Evolutionary conservation across 2,797 vertebrate species (phyloP).

Genomic region (Lerista edwardsae): DNA sequence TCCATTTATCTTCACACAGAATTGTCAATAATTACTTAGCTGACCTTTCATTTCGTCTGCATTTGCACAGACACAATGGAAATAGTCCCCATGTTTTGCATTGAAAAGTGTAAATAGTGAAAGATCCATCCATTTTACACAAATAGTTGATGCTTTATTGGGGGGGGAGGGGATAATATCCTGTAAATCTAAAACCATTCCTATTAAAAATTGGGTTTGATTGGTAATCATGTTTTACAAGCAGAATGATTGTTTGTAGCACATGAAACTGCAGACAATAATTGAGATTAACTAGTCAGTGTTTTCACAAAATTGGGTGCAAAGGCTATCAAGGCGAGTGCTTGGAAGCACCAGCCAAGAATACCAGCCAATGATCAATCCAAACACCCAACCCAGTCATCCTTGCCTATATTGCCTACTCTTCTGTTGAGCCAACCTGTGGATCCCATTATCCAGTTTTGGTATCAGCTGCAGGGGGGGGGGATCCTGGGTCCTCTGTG

Average conservation of each 20-base stretch:
- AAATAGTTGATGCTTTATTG: constrained; percentile 25
- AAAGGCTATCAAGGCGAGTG: background rate
- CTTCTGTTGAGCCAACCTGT: too few relatives aligned
- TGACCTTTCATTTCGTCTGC: constrained; percentile 48
- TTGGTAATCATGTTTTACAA: background rate
- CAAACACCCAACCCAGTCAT: background rate
- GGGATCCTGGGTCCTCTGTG: too few relatives aligned
- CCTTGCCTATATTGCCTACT: background rate
- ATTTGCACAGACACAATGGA: constrained; percentile 45
- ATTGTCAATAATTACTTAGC: constrained; percentile 39
- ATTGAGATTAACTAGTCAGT: background rate
- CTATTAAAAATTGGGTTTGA: constrained; percentile 10
- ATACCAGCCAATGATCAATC: background rate
- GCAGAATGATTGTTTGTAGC: background rate
- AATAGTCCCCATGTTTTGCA: constrained; percentile 4
- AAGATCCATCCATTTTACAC: constrained; percentile 10
- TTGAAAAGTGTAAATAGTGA: constrained; percentile 39
- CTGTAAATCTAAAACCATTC: background rate
- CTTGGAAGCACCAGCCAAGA: background rate
- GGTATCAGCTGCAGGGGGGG: too few relatives aligned
- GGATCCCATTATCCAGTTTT: too few relatives aligned
- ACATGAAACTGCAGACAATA: background rate
- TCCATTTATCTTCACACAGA: constrained; percentile 17
- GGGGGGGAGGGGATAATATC: background rate
- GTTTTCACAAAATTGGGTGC: background rate